These are phyloP conservation scores for Cettia cetti DNA, from an alignment of 2,113 vertebrate species.

Conservation along the genomic window DNA sequence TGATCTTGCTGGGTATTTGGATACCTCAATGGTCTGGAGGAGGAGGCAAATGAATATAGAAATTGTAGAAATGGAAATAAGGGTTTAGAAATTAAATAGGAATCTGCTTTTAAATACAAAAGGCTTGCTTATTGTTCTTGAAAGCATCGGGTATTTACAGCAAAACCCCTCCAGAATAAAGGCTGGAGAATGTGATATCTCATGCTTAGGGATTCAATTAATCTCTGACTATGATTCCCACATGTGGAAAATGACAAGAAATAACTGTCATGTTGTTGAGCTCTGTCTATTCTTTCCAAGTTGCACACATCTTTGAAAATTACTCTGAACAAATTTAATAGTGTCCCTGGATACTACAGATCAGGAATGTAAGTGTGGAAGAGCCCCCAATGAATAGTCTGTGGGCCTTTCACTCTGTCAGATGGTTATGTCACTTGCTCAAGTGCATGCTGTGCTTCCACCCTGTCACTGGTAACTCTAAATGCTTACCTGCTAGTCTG, in stretches of 20 bases:
- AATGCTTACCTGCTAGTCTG: not conserved
- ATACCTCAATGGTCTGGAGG: not conserved
- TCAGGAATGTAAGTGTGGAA: not conserved
- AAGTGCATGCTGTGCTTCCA: not conserved
- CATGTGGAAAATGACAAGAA: not conserved
- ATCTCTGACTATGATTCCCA: not conserved
- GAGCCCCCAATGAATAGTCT: not conserved
- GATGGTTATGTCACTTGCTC: not conserved
- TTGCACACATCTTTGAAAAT: not conserved
- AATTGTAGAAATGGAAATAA: not conserved
- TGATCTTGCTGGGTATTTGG: not conserved
- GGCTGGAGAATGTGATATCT: not conserved
- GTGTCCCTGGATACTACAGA: not conserved
- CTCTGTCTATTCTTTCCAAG: not conserved
- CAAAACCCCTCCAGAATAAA: not conserved
- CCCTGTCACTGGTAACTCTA: not conserved
- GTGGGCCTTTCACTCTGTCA: not conserved
- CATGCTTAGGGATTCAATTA: not conserved
- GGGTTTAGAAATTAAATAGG: not conserved
- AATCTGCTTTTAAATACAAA: not conserved
- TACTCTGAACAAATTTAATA: not conserved
- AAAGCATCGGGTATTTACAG: not conserved
- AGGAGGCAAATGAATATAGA: not conserved
- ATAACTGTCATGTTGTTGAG: not conserved
- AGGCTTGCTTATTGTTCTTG: not conserved